These are phyloP conservation scores for Cosmia pyralina DNA, from an alignment of 2,888 invertebrate species.

Conservation along the genomic window DNA sequence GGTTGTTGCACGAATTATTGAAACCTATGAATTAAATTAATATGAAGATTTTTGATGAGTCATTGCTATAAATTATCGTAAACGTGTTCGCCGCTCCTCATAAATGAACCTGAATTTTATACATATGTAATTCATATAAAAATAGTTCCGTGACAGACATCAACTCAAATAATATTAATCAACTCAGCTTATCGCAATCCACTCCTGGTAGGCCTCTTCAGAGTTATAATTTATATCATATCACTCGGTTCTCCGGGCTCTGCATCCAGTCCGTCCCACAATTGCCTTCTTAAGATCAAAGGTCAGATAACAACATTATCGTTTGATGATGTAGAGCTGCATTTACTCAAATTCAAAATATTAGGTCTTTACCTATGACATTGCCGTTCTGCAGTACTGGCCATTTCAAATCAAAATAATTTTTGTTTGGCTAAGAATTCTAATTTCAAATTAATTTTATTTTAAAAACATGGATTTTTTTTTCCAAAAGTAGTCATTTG, in stretches of 20 bases:
- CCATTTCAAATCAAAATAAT: too few species aligned
- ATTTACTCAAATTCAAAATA: neutral
- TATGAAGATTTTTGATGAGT: slow-evolving; percentile 16
- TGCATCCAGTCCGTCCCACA: neutral
- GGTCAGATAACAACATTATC: neutral
- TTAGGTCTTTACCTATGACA: too few species aligned
- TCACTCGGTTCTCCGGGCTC: neutral
- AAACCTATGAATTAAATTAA: slow-evolving; percentile 19
- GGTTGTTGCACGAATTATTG: slow-evolving; percentile 3
- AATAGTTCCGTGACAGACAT: neutral
- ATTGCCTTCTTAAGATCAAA: neutral
- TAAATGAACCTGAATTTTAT: neutral
- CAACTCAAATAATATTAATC: neutral
- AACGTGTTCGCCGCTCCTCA: neutral
- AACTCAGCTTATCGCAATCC: neutral
- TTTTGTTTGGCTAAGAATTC: too few species aligned
- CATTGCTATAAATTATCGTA: slow-evolving; percentile 11
- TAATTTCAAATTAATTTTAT: too few species aligned
- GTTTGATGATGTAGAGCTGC: neutral
- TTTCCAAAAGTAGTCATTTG: too few species aligned
- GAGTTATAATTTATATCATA: neutral
- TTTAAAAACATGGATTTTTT: too few species aligned
- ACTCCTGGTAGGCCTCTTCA: neutral
- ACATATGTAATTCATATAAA: neutral
- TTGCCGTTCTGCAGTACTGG: too few species aligned